phyloP scores from a whole-genome alignment of 2,797 vertebrate species.

The Manis javanica region DNA sequence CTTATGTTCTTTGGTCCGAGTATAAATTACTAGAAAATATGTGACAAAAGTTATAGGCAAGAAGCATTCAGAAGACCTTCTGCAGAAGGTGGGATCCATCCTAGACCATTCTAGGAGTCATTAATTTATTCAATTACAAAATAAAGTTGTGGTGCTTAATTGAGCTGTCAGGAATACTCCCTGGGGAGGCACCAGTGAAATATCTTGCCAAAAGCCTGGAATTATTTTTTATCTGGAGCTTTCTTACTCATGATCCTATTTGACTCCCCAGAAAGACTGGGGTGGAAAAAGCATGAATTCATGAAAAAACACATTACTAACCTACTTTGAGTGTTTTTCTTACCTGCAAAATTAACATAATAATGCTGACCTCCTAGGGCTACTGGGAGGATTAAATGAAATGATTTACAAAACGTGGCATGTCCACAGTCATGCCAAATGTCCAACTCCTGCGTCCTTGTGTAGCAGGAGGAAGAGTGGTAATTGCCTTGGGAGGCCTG shows the following conservation, averaged over 20 bases:
- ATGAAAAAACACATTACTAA: background rate
- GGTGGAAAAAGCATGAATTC: background rate
- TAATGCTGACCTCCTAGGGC: background rate
- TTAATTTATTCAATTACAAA: slow-evolving; percentile 56
- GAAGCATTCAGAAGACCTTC: slow-evolving; percentile 16
- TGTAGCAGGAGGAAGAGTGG: background rate
- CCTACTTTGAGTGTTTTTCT: slow-evolving; percentile 44
- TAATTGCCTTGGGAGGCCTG: background rate
- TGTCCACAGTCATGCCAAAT: background rate
- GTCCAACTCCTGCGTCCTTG: background rate
- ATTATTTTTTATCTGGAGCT: background rate
- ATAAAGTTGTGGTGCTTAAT: background rate
- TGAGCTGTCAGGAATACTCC: background rate
- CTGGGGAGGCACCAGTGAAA: background rate
- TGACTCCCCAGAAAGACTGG: background rate
- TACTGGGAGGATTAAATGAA: background rate
- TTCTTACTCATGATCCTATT: background rate
- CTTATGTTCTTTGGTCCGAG: background rate
- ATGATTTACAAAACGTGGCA: background rate
- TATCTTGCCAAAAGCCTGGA: background rate
- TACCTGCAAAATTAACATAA: slow-evolving; percentile 33
- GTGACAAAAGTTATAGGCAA: background rate
- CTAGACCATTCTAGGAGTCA: slow-evolving; percentile 2
- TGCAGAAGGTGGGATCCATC: background rate
- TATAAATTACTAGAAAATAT: background rate